Evolutionary conservation across 2,113 vertebrate genomes (phyloP).

Genomic region (Actenoides lindsayi): DNA sequence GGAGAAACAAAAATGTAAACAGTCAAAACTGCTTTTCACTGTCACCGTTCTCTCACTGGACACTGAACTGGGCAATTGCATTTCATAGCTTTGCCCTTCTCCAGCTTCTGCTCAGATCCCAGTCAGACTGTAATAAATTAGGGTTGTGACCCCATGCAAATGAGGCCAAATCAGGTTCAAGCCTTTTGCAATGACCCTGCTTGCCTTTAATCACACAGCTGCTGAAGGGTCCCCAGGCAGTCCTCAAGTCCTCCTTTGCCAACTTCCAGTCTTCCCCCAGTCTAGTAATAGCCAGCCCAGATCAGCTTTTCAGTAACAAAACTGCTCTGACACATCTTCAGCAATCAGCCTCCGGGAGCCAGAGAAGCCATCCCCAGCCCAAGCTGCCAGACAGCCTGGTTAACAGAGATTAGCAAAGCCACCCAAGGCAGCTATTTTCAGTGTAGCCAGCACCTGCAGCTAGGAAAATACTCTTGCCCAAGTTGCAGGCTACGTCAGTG

Average conservation of each 20-base stretch:
- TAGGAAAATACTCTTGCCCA: background rate
- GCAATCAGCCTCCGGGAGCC: background rate
- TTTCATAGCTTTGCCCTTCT: background rate
- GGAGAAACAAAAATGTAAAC: background rate
- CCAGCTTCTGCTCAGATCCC: background rate
- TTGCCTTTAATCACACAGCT: background rate
- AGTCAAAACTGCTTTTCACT: background rate
- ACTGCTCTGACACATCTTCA: background rate
- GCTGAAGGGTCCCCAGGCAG: background rate
- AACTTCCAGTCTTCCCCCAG: background rate
- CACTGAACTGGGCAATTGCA: background rate
- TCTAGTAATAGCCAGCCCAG: background rate
- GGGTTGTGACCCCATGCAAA: background rate
- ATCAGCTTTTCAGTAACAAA: background rate
- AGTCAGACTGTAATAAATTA: background rate
- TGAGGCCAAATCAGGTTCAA: background rate
- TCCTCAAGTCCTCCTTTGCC: background rate
- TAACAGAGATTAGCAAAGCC: background rate
- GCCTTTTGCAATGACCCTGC: background rate
- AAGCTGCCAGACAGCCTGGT: background rate
- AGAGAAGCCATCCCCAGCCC: background rate
- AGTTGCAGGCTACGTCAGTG: background rate
- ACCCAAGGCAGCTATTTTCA: too few species aligned
- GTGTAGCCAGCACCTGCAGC: rapidly evolving
- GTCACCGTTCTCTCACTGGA: background rate